Percentiles rank a stretch among this genome's conserved stretches.
Conservation (phyloP, 1,140 invertebrate species). For the Drosophila nikananu region DNA sequence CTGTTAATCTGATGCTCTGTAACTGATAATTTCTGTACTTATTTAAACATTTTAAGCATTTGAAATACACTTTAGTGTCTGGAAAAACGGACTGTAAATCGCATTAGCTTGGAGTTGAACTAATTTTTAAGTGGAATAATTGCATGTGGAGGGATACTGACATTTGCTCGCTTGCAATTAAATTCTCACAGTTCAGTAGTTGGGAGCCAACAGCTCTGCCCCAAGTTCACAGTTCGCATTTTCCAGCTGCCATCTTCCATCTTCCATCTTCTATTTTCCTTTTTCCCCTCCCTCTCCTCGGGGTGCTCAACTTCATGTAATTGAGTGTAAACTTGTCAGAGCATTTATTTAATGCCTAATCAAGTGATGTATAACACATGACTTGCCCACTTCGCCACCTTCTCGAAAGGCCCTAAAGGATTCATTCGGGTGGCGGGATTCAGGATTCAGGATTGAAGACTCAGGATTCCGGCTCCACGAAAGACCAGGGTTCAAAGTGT, state of each 20-base stretch:
- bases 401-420: background rate
- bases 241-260: conserved; percentile 2
- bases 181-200: conserved; percentile 27
- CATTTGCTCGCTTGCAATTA: conserved; percentile 23
- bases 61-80: background rate
- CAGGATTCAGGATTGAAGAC: too few species aligned
- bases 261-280: background rate
- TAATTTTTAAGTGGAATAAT: background rate
- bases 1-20: background rate
- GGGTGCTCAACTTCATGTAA: conserved; percentile 38
- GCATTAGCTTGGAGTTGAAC: background rate
- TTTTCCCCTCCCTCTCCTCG: background rate
- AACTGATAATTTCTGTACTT: background rate
- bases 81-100: background rate
- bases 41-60: background rate
- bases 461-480: background rate
- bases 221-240: conserved; percentile 11
- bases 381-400: conserved; percentile 41
- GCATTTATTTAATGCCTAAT: conserved; percentile 67
- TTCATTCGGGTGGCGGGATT: background rate
- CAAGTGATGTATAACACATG: conserved; percentile 60
- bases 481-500: conserved; percentile 18
- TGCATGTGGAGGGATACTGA: background rate
- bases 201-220: background rate
- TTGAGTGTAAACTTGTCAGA: conserved; percentile 53